Evolutionary conservation across 2,797 vertebrate genomes (phyloP).

Genomic region (Liparis tanakae): DNA sequence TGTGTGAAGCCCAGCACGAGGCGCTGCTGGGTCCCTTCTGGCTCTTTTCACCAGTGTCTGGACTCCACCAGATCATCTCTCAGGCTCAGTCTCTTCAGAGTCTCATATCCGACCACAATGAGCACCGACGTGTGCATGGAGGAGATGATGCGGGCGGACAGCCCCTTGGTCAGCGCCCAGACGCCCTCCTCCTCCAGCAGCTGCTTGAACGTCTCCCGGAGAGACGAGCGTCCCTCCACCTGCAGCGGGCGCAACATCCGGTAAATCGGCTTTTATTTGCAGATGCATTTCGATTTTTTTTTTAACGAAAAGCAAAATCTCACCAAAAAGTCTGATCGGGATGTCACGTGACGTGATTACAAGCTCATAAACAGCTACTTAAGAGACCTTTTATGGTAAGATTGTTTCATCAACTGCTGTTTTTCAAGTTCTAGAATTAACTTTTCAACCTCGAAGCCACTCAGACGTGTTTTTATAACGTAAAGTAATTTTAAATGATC

Average conservation of each 20-base stretch:
- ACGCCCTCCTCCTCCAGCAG: slow-evolving; percentile 92
- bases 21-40: neutral
- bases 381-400: neutral
- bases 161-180: slow-evolving; percentile 92
- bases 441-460: neutral
- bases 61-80: slow-evolving; percentile 92
- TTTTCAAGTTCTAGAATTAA: neutral
- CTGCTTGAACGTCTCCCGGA: slow-evolving; percentile 91
- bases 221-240: slow-evolving; percentile 95
- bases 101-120: slow-evolving; percentile 96
- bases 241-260: slow-evolving; percentile 47
- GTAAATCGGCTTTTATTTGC: neutral
- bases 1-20: neutral
- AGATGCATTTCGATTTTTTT: neutral
- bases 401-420: neutral
- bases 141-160: slow-evolving; percentile 94
- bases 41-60: slow-evolving; percentile 88
- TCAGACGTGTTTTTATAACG: neutral
- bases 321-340: neutral
- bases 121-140: slow-evolving; percentile 93
- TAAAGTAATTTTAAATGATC: neutral
- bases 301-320: neutral
- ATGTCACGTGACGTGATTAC: neutral
- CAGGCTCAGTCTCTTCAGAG: slow-evolving; percentile 95
- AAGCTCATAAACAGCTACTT: neutral